Conservation (phyloP, 2,113 vertebrate species). For the Pogona vitticeps region DNA sequence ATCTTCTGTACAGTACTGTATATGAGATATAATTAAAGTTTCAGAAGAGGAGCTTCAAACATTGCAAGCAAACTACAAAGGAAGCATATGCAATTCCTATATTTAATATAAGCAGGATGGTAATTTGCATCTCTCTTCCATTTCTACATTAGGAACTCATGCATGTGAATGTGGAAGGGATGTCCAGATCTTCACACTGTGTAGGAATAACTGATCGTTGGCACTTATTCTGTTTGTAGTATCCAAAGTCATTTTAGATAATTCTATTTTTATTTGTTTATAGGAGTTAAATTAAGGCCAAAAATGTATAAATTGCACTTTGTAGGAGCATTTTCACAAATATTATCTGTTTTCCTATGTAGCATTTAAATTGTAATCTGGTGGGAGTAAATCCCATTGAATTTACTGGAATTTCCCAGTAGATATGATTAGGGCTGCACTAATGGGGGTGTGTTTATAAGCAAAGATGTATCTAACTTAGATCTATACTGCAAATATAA, state of each 20-base stretch:
- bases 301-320: not conserved
- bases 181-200: not conserved
- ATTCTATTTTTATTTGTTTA: not conserved
- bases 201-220: no score
- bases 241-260: not conserved
- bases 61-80: not conserved
- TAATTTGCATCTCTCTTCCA: not conserved
- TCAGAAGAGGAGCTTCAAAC: slow-evolving; percentile 7
- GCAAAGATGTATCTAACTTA: not conserved
- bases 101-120: not conserved
- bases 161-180: not conserved
- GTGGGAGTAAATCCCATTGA: no score
- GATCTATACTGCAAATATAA: not conserved
- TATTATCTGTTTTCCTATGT: not conserved
- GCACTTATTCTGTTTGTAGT: not conserved
- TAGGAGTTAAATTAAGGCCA: not conserved
- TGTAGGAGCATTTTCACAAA: not conserved
- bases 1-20: slow-evolving; percentile 23
- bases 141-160: not conserved
- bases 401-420: not conserved
- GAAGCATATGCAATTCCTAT: not conserved
- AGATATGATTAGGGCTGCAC: not conserved
- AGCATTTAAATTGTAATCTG: no score
- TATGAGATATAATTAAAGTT: slow-evolving; percentile 31
- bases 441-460: not conserved